Evolutionary conservation across 2,888 invertebrate species (phyloP).

Genomic region (Sarcophaga variegata): DNA sequence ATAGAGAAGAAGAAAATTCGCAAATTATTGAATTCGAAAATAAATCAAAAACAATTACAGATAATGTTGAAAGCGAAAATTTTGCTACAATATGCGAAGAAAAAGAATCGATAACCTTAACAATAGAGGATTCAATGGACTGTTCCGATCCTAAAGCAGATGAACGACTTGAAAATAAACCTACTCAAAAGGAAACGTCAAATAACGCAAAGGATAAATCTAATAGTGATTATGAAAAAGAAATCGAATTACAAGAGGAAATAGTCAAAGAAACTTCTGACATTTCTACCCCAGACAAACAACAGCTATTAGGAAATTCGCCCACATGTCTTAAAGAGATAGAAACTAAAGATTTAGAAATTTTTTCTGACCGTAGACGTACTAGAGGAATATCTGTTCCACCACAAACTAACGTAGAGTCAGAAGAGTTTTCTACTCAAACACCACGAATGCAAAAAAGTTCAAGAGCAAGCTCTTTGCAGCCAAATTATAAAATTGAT

Average conservation of each 20-base stretch:
- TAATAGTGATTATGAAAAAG: background rate
- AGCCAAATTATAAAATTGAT: slow-evolving; percentile 51
- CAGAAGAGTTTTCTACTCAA: slow-evolving; percentile 34
- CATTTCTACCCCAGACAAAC: slow-evolving; percentile 4
- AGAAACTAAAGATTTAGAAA: background rate
- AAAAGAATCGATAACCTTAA: slow-evolving; percentile 31
- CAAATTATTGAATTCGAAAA: background rate
- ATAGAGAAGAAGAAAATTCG: background rate
- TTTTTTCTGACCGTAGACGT: slow-evolving; percentile 62
- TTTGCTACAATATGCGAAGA: background rate
- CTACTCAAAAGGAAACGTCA: background rate
- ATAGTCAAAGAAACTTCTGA: background rate
- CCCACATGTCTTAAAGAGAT: slow-evolving; percentile 49
- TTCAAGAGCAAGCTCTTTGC: slow-evolving; percentile 54
- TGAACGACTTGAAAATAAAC: background rate
- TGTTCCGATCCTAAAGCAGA: slow-evolving; percentile 1
- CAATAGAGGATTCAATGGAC: slow-evolving; percentile 20
- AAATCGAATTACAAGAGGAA: background rate
- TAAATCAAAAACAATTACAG: background rate
- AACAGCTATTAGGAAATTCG: slow-evolving; percentile 32
- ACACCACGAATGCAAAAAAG: slow-evolving; percentile 50
- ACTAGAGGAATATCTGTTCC: slow-evolving; percentile 72
- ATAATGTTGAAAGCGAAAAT: slow-evolving; percentile 8
- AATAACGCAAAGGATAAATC: background rate
- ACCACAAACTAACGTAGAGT: slow-evolving; percentile 56